phyloP scores from a whole-genome alignment of 2,797 vertebrate species.

The Vultur gryphus region DNA sequence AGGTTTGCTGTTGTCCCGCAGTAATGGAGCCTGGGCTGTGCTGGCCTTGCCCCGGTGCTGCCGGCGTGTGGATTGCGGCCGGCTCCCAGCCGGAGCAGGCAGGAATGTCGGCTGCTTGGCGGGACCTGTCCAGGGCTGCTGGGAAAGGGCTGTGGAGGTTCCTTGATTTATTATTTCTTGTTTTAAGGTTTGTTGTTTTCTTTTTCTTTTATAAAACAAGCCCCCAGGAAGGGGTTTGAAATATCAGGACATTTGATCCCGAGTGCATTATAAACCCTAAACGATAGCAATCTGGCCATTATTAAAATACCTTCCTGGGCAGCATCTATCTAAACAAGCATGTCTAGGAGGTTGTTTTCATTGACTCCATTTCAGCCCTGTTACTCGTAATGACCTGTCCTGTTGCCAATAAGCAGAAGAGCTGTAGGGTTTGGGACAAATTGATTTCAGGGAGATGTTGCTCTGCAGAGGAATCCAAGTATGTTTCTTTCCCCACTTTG shows the following conservation, averaged over 20 bases:
- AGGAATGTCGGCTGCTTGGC: neutral
- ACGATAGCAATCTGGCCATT: neutral
- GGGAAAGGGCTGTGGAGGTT: neutral
- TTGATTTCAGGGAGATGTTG: conserved; percentile 13
- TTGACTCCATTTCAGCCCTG: conserved; percentile 25
- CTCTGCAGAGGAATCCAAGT: conserved; percentile 40
- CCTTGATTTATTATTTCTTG: neutral
- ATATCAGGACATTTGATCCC: conserved; percentile 8
- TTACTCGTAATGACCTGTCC: neutral
- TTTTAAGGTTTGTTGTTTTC: neutral
- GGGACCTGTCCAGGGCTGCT: neutral
- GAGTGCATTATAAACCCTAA: neutral
- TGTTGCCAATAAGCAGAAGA: conserved; percentile 23
- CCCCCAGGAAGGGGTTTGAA: conserved; percentile 3
- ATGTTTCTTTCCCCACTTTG: conserved; percentile 24
- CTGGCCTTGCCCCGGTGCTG: neutral
- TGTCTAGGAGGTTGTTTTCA: conserved; percentile 20
- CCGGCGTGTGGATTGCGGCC: neutral
- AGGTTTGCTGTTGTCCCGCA: accelerated
- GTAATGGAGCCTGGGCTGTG: accelerated
- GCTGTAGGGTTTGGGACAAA: conserved; percentile 17
- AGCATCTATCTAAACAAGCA: conserved; percentile 1
- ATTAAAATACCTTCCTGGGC: conserved; percentile 51
- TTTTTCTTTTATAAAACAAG: neutral
- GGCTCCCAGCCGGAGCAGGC: neutral